phyloP scores from a whole-genome alignment of 2,888 invertebrate species.

The Prosapia bicincta region DNA sequence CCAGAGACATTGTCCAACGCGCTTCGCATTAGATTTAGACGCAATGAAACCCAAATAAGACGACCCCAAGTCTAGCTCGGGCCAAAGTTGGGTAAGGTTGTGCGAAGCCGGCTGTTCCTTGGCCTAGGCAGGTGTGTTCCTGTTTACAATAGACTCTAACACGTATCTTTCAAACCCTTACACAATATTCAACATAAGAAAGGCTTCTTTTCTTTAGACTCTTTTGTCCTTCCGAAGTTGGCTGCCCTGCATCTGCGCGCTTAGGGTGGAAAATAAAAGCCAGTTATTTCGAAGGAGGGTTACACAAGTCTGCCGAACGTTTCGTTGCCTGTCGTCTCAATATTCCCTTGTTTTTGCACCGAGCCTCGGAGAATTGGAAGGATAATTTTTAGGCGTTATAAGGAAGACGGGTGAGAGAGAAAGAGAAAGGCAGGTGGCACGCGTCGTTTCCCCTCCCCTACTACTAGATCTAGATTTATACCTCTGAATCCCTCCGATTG shows the following conservation, averaged over 20 bases:
- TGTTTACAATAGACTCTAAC: not conserved
- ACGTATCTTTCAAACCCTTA: not conserved
- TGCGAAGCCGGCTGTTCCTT: not conserved
- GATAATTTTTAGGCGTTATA: constrained; percentile 2
- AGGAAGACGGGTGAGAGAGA: not conserved
- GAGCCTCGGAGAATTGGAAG: not conserved
- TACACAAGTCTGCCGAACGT: not conserved
- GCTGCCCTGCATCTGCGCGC: not conserved
- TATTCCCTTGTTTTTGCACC: not conserved
- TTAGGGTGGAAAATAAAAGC: not conserved
- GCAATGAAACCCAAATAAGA: not conserved
- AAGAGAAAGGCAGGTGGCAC: not conserved
- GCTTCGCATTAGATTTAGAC: not conserved
- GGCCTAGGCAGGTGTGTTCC: not conserved
- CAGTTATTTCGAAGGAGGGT: constrained; percentile 2
- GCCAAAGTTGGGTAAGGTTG: not conserved
- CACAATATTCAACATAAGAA: not conserved
- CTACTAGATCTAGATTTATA: not conserved
- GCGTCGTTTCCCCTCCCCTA: not conserved
- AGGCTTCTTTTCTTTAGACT: not conserved
- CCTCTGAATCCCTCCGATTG: not conserved
- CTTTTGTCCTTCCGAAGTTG: not conserved
- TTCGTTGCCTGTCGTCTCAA: not conserved
- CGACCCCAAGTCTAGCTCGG: not conserved
- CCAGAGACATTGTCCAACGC: not conserved